A percentile compares a stretch with the other conserved stretches of the same genome.
Conservation (phyloP, 2,113 vertebrate species). For the Protobothrops flavoviridis region DNA sequence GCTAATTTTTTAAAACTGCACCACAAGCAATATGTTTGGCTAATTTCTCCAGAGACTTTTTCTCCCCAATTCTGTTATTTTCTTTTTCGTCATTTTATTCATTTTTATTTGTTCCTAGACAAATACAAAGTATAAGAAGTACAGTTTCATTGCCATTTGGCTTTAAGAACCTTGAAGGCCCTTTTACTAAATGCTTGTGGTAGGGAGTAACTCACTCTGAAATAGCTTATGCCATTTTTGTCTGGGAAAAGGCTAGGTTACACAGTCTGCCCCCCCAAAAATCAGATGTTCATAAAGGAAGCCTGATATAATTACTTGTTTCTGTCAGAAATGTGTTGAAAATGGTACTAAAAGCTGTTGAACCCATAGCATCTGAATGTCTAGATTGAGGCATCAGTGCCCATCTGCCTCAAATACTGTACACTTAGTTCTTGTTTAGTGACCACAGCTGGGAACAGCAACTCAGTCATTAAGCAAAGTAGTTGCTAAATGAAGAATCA, state of each 20-base stretch:
- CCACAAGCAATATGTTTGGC: neutral
- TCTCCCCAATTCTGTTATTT: neutral
- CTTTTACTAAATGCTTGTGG: neutral
- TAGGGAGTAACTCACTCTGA: neutral
- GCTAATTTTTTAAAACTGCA: neutral
- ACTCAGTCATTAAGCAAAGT: neutral
- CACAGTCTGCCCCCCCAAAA: neutral
- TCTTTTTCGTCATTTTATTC: neutral
- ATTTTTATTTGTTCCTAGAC: neutral
- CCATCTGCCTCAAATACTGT: neutral
- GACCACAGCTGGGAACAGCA: neutral
- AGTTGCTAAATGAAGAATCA: neutral
- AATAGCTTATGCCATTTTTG: neutral
- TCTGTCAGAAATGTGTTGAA: neutral
- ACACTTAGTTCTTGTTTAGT: neutral
- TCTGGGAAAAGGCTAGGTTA: neutral
- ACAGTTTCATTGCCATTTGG: neutral
- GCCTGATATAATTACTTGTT: neutral
- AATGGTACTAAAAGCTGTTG: neutral
- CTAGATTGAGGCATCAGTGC: neutral
- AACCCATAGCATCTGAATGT: neutral
- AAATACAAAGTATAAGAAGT: neutral
- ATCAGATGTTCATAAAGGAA: neutral
- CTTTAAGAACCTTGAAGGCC: neutral
- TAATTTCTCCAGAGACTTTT: neutral